Percentiles rank a stretch among this genome's conserved stretches.
Conservation (phyloP, 2,113 vertebrate genomes). For the Percina caprodes region DNA sequence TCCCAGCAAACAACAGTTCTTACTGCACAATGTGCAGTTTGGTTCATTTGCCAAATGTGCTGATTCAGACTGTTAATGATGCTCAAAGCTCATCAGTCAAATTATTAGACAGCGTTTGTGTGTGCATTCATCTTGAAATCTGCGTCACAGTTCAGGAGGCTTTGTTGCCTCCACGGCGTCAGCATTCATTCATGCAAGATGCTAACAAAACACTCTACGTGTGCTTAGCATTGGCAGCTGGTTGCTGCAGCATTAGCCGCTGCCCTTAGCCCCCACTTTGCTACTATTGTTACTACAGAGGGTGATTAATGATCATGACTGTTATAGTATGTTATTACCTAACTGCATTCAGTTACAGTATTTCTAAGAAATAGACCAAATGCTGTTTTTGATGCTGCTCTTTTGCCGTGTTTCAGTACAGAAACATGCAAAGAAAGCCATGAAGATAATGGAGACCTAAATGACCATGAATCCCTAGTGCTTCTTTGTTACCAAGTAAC, state of each 20-base stretch:
- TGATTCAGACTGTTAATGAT: conserved; percentile 5
- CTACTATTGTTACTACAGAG: conserved; percentile 12
- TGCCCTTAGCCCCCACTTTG: conserved; percentile 56
- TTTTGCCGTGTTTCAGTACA: conserved; percentile 13
- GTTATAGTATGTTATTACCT: background rate
- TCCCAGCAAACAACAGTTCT: background rate
- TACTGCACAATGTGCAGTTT: background rate
- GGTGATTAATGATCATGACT: conserved; percentile 15
- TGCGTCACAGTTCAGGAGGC: conserved; percentile 14
- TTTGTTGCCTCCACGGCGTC: background rate
- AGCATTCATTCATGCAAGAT: conserved; percentile 16
- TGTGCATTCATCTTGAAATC: background rate
- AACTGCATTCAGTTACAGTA: background rate
- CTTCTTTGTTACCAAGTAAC: conserved; percentile 29
- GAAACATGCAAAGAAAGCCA: conserved; percentile 16
- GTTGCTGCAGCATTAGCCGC: conserved; percentile 14
- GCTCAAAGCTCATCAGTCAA: conserved; percentile 31
- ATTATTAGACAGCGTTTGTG: background rate
- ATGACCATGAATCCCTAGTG: background rate
- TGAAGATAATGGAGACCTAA: conserved; percentile 15
- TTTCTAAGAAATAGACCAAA: background rate
- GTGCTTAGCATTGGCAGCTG: conserved; percentile 47
- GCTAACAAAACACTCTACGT: conserved; percentile 68
- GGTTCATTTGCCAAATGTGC: conserved; percentile 12
- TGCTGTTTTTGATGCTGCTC: background rate